Evolutionary conservation across 2,888 invertebrate species (phyloP).

Genomic region (Dryococelus australis): DNA sequence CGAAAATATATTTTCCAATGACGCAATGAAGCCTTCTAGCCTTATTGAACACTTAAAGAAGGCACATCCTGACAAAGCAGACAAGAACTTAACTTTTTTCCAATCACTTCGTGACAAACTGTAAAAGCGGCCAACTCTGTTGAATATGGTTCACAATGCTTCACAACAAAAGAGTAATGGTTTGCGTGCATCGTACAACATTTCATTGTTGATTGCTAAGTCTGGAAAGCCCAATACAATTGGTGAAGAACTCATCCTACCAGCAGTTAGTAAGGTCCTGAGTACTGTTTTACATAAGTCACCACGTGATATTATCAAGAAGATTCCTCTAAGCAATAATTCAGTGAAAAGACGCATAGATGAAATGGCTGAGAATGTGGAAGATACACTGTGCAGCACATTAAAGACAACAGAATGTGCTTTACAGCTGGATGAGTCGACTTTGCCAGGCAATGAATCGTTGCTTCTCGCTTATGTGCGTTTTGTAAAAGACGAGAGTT

Average conservation of each 20-base stretch:
- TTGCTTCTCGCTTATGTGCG: no score
- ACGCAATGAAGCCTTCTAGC: no score
- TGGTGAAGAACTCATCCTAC: not conserved
- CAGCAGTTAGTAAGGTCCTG: not conserved
- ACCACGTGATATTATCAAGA: not conserved
- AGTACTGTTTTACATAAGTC: not conserved
- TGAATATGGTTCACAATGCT: not conserved
- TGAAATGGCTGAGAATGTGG: not conserved
- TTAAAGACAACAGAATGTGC: not conserved
- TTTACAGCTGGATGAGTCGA: not conserved
- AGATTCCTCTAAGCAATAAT: not conserved
- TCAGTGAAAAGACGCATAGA: not conserved
- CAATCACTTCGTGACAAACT: no score
- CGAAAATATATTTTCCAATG: no score
- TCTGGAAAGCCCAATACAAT: not conserved
- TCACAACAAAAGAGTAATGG: not conserved
- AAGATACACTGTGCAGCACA: not conserved
- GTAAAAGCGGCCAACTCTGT: no score
- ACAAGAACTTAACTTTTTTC: no score
- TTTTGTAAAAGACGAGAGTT: no score
- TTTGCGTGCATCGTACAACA: not conserved
- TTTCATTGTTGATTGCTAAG: slow-evolving; percentile 18
- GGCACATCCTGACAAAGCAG: no score
- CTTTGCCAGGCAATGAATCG: not conserved
- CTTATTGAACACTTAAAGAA: no score